These are phyloP conservation scores for Stegostoma tigrinum DNA, from an alignment of 2,113 vertebrate genomes.

Conservation along the genomic window DNA sequence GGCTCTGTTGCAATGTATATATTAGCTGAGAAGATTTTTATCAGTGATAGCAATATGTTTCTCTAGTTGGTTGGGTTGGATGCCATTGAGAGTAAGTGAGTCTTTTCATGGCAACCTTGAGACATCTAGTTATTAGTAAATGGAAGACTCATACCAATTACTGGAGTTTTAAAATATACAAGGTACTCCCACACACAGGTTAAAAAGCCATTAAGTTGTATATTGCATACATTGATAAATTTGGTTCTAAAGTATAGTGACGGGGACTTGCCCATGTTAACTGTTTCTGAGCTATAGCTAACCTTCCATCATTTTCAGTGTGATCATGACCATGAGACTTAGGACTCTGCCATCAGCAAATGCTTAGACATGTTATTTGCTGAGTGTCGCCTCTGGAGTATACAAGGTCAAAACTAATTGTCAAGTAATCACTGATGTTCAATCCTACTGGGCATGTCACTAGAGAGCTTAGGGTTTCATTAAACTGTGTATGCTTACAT, in stretches of 20 bases:
- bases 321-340: background rate
- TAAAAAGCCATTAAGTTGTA: background rate
- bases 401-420: background rate
- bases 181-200: background rate
- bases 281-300: background rate
- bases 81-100: background rate
- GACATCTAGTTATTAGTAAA: background rate
- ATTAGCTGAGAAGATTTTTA: background rate
- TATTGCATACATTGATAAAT: background rate
- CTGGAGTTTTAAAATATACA: background rate
- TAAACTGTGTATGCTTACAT: background rate
- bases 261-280: background rate
- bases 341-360: background rate
- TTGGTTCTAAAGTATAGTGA: background rate
- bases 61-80: background rate
- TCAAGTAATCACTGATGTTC: background rate
- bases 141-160: background rate
- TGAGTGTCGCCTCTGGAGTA: background rate
- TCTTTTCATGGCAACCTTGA: background rate
- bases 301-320: background rate
- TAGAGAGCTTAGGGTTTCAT: background rate
- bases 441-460: background rate
- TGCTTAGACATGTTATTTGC: background rate
- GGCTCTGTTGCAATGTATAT: background rate
- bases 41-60: background rate